Conservation (phyloP, 2,113 vertebrate genomes). For the Antennarius striatus region DNA sequence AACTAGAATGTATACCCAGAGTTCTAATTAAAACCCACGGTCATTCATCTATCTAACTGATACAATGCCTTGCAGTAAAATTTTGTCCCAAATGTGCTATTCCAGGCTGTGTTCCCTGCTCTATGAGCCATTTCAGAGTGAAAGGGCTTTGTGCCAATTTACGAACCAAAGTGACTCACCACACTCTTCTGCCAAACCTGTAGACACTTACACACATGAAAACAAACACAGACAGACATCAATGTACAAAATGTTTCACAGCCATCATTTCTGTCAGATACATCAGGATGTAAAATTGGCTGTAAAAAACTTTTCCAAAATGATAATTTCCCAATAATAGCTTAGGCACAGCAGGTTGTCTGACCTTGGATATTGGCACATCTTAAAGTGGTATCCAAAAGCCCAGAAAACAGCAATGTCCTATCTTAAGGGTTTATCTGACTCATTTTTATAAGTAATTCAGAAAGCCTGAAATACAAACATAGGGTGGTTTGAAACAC, state of each 20-base stretch:
- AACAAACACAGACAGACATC: background rate
- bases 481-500: no score
- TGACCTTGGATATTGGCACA: background rate
- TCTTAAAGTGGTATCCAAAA: background rate
- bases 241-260: background rate
- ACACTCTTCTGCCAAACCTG: conserved; percentile 8
- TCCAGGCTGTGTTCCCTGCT: conserved; percentile 41
- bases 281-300: conserved; percentile 16
- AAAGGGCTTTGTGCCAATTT: conserved; percentile 77
- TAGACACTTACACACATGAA: background rate
- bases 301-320: background rate
- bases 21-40: conserved; percentile 91
- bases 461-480: background rate
- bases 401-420: background rate
- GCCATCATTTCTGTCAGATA: background rate
- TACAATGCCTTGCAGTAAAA: conserved; percentile 88
- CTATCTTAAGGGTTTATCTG: background rate
- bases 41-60: conserved; percentile 95
- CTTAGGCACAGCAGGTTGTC: background rate
- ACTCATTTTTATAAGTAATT: background rate
- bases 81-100: conserved; percentile 84
- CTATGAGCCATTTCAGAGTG: conserved; percentile 72
- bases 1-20: conserved; percentile 82
- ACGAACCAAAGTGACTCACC: conserved; percentile 38
- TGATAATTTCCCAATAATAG: background rate